Percentiles rank a stretch among this genome's conserved stretches.
phyloP scores from a whole-genome alignment of 2,797 vertebrate genomes.

The Taenioides sp. region DNA sequence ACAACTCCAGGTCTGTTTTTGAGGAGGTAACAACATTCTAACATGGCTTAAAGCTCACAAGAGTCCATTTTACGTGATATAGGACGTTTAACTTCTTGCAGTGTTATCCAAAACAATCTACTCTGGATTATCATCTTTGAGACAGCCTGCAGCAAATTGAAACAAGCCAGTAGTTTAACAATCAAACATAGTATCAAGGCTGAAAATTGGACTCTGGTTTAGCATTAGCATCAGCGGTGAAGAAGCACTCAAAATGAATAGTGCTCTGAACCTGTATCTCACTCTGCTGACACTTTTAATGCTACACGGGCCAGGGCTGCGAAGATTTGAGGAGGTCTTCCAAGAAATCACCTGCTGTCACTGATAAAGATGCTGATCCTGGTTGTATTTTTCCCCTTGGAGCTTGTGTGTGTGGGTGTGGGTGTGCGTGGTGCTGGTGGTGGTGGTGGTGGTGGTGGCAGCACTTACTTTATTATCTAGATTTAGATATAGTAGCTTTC shows the following conservation, averaged over 20 bases:
- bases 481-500: background rate
- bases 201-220: slow-evolving; percentile 30
- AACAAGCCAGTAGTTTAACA: slow-evolving; percentile 2
- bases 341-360: background rate
- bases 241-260: background rate
- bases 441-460: no score
- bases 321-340: background rate
- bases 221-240: slow-evolving; percentile 32
- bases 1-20: no score
- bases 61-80: no score
- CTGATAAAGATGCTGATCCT: background rate
- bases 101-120: no score
- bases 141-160: slow-evolving; percentile 11
- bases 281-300: background rate
- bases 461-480: background rate
- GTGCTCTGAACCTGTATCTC: background rate
- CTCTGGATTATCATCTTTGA: background rate
- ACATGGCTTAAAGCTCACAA: no score
- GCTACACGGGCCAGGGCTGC: background rate
- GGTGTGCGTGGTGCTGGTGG: no score
- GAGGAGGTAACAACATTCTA: no score
- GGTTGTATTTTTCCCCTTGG: background rate
- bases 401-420: background rate
- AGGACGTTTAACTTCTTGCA: no score
- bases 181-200: background rate